phyloP scores from a whole-genome alignment of 2,113 vertebrate genomes.

The Sinocyclocheilus rhinocerous region DNA sequence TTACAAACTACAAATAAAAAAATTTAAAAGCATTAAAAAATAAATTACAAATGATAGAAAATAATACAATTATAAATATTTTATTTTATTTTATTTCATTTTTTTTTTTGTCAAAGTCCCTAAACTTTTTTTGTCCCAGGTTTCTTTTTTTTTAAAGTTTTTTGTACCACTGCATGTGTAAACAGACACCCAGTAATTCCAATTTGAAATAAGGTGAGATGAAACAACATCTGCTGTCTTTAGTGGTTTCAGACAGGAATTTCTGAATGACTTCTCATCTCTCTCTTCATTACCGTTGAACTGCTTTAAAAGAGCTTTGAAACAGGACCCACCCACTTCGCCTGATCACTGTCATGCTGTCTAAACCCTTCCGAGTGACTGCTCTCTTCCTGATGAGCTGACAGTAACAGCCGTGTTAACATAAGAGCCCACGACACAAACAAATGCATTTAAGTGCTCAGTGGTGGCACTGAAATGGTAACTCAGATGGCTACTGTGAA shows the following conservation, averaged over 20 bases:
- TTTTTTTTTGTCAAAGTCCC: neutral
- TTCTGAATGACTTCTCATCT: neutral
- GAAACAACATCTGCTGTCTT: neutral
- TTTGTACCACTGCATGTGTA: neutral
- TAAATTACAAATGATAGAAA: neutral
- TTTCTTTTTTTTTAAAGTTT: neutral
- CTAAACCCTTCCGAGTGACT: constrained; percentile 36
- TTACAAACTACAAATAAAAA: too few species aligned
- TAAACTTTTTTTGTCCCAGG: neutral
- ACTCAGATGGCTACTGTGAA: constrained; percentile 17
- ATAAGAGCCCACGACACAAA: constrained; percentile 44
- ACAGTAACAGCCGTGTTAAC: constrained; percentile 43
- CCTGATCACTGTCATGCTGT: constrained; percentile 18
- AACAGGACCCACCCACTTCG: neutral
- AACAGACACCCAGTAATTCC: neutral
- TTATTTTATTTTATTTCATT: too few species aligned
- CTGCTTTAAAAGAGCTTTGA: constrained; percentile 10
- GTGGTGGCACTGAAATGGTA: constrained; percentile 45
- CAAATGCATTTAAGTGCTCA: constrained; percentile 53
- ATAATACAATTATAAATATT: neutral
- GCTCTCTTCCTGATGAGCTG: constrained; percentile 28
- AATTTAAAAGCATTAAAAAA: neutral
- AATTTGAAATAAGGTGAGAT: neutral
- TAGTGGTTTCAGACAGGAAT: neutral
- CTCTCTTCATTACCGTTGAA: neutral